Evolutionary conservation across 2,113 vertebrate species (phyloP).

Genomic region (Chamaetylas fuelleborni): DNA sequence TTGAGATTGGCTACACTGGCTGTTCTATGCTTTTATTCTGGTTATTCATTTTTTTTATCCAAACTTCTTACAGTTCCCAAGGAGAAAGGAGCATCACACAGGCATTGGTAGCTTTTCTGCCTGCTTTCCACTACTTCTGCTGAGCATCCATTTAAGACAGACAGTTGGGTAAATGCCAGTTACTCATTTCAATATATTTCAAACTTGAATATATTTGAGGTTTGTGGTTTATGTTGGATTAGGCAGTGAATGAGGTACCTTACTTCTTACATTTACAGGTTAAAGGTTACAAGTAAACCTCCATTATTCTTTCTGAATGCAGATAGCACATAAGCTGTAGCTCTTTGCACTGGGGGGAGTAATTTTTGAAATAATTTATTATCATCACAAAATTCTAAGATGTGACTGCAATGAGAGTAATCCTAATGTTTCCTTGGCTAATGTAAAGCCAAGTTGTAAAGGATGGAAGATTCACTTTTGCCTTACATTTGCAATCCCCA

Average conservation of each 20-base stretch:
- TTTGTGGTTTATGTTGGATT: not conserved
- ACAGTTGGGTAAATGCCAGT: not conserved
- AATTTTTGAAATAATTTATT: slow-evolving; percentile 30
- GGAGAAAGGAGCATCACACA: not conserved
- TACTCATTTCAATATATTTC: not conserved
- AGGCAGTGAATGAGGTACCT: not conserved
- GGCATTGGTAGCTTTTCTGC: not conserved
- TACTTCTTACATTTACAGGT: not conserved
- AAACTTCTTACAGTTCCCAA: not conserved
- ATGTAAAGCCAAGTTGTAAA: not conserved
- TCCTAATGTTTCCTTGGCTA: not conserved
- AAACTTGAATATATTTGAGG: not conserved
- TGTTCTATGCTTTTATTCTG: not conserved
- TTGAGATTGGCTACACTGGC: not conserved
- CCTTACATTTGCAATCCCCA: slow-evolving; percentile 15
- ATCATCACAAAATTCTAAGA: not conserved
- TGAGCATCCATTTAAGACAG: not conserved
- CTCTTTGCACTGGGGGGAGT: not conserved
- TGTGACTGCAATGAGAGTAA: not conserved
- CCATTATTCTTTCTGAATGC: not conserved
- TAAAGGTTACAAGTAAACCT: not conserved
- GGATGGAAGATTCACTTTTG: slow-evolving; percentile 18
- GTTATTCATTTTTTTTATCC: not conserved
- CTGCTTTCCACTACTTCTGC: not conserved
- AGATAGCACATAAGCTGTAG: not conserved